Evolutionary conservation across 2,888 invertebrate species (phyloP).

Genomic region (Crematogaster levior): DNA sequence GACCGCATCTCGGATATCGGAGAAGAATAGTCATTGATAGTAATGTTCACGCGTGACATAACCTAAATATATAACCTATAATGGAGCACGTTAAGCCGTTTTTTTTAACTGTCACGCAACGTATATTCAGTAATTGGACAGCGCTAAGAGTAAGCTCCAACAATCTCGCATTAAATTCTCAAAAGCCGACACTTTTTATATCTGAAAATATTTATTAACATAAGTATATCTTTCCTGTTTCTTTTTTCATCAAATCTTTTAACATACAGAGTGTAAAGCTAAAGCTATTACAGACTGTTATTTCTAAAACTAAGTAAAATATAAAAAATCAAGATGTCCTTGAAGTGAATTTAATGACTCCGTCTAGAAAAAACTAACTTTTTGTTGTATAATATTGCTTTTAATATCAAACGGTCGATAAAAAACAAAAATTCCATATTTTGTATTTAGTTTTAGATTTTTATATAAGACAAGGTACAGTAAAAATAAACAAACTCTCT

Average conservation of each 20-base stretch:
- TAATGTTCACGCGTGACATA: background rate
- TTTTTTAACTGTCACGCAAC: constrained; percentile 74
- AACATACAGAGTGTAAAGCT: too few species aligned
- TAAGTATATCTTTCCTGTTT: background rate
- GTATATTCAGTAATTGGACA: constrained; percentile 84
- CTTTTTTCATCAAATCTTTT: background rate
- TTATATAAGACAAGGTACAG: background rate
- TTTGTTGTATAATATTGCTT: too few species aligned
- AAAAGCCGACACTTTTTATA: background rate
- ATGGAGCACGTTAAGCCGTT: constrained; percentile 76
- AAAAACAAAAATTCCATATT: too few species aligned
- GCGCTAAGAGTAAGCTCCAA: constrained; percentile 76
- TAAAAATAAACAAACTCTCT: background rate
- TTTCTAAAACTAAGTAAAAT: too few species aligned
- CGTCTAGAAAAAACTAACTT: too few species aligned
- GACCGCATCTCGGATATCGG: background rate
- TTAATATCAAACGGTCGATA: too few species aligned
- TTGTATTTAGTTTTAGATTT: too few species aligned
- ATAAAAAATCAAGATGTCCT: too few species aligned
- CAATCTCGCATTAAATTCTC: background rate
- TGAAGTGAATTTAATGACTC: too few species aligned
- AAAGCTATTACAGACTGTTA: too few species aligned
- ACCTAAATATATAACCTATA: background rate
- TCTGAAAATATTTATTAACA: background rate
- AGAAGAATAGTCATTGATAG: background rate